Conservation (phyloP, 1,140 invertebrate species). For the Cardiocondyla obscurior region DNA sequence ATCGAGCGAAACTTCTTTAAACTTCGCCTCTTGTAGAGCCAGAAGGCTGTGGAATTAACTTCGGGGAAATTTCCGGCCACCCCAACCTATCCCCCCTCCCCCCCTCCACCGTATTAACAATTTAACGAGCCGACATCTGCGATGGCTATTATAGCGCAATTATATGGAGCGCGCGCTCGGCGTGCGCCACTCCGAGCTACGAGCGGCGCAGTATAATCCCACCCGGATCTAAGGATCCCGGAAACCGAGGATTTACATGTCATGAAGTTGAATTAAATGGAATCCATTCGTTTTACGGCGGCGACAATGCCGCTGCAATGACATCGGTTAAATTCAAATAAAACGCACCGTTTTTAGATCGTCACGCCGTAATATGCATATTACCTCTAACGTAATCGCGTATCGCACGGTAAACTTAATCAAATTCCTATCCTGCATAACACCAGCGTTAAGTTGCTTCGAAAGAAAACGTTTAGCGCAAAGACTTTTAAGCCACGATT, state of each 20-base stretch:
- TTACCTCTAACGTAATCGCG: neutral
- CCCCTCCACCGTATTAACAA: conserved; percentile 74
- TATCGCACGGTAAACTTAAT: neutral
- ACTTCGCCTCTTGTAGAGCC: conserved; percentile 4
- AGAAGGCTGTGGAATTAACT: conserved; percentile 63
- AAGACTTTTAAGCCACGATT: neutral
- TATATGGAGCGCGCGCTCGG: conserved; percentile 64
- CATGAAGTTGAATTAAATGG: conserved; percentile 34
- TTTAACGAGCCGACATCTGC: conserved; percentile 80
- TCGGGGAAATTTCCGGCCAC: conserved; percentile 64
- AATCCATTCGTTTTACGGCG: neutral
- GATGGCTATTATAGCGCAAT: conserved; percentile 81
- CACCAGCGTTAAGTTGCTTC: neutral
- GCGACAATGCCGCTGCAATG: neutral
- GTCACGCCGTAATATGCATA: too few relatives aligned
- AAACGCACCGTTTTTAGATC: neutral
- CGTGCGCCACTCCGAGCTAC: conserved; percentile 2
- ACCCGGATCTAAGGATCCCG: conserved; percentile 2
- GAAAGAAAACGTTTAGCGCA: neutral
- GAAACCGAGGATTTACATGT: conserved; percentile 19
- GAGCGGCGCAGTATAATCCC: conserved; percentile 32
- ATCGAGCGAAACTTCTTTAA: conserved; percentile 37
- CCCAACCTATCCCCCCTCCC: neutral
- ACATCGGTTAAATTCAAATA: neutral
- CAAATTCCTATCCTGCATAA: neutral